A percentile compares a stretch with the other conserved stretches of the same genome.
Evolutionary conservation across 2,888 invertebrate genomes (phyloP).

Genomic region (Cataglyphis rosenhaueri): DNA sequence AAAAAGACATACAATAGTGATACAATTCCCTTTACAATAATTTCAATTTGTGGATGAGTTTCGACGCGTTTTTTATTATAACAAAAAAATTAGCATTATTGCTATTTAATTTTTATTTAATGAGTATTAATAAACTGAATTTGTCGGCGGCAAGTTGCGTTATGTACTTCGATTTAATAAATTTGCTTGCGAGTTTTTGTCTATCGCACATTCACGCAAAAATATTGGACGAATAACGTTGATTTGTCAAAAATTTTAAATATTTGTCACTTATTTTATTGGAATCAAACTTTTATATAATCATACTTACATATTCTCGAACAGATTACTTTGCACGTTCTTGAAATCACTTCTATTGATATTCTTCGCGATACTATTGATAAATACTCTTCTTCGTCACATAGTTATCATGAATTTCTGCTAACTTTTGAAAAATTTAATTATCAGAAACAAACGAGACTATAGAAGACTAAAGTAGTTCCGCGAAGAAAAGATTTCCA

Average conservation of each 20-base stretch:
- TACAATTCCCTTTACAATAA: neutral
- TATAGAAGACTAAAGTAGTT: neutral
- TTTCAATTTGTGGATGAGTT: neutral
- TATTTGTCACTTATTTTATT: neutral
- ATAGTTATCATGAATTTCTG: too few relatives aligned
- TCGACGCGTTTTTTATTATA: neutral
- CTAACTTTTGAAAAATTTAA: neutral
- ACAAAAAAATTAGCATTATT: neutral
- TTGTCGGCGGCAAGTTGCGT: neutral
- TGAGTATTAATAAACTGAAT: neutral
- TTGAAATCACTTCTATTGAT: too few relatives aligned
- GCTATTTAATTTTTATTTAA: neutral
- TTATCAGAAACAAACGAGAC: neutral
- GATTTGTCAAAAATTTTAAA: conserved; percentile 5
- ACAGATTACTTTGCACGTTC: neutral
- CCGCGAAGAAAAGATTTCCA: neutral
- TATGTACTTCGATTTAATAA: neutral
- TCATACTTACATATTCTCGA: neutral
- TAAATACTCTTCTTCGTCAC: neutral
- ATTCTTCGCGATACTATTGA: neutral
- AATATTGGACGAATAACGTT: neutral
- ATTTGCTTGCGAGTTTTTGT: neutral
- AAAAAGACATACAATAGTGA: conserved; percentile 16
- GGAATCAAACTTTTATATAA: neutral
- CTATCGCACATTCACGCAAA: neutral